Conservation (phyloP, 1,140 invertebrate genomes). For the Drosophila arawakana region DNA sequence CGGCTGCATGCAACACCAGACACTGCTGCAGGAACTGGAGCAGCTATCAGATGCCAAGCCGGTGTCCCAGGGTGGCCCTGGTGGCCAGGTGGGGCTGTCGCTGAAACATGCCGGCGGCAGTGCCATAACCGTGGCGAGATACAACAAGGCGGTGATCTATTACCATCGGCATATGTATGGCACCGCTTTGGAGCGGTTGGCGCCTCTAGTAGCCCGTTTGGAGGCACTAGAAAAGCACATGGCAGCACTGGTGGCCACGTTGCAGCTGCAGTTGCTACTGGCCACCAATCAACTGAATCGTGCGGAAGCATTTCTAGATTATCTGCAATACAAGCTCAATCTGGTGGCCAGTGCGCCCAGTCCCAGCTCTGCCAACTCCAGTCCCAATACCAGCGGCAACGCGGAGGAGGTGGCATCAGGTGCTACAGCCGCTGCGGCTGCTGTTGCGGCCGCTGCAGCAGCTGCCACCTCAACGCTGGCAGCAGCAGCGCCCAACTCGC, state of each 20-base stretch:
- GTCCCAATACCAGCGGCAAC: slow-evolving; percentile 64
- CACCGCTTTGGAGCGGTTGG: slow-evolving; percentile 89
- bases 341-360: slow-evolving; percentile 67
- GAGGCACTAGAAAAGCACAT: slow-evolving; percentile 90
- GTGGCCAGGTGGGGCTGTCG: slow-evolving; percentile 21
- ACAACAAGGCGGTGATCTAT: slow-evolving; percentile 93
- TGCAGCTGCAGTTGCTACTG: slow-evolving; percentile 83
- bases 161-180: slow-evolving; percentile 93
- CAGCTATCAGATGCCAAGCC: slow-evolving; percentile 50
- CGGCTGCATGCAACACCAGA: slow-evolving; percentile 89
- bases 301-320: slow-evolving; percentile 74
- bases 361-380: slow-evolving; percentile 84
- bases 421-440: background rate
- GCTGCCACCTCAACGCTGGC: slow-evolving; percentile 13
- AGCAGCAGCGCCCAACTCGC: slow-evolving; percentile 7
- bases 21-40: slow-evolving; percentile 87
- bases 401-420: slow-evolving; percentile 53
- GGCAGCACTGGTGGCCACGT: slow-evolving; percentile 84
- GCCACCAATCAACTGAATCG: slow-evolving; percentile 78
- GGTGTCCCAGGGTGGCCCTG: background rate
- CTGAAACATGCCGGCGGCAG: slow-evolving; percentile 64
- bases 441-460: slow-evolving; percentile 10
- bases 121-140: slow-evolving; percentile 86
- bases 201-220: slow-evolving; percentile 90
- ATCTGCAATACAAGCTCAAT: slow-evolving; percentile 69